Evolutionary conservation across 2,888 invertebrate species (phyloP), one percentile per base, ranked within the genome.

Genomic region (Hylaea fasciaria): DNA sequence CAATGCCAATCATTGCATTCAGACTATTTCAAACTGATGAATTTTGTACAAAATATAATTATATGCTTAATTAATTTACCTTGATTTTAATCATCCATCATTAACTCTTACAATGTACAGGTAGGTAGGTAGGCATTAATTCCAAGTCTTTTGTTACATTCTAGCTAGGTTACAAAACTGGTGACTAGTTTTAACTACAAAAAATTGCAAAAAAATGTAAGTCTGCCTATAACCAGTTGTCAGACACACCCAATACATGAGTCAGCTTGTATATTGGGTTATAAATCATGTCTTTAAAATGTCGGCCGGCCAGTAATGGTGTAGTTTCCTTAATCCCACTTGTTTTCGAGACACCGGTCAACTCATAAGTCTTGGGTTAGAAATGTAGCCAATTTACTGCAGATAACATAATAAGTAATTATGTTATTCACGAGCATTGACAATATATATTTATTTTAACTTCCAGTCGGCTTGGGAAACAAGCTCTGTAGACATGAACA

Each of bases 401-500:
- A 22, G 5, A 2, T 5, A 22, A 3, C 5, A 22, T 22, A 3
- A 22, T 22, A 3, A 22, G 22, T 22, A 22, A 5, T 22, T 3
- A 22, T 22, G 22, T 5, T n/a, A n/a, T n/a, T 3, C 22, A 22
- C 5, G 5, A 22, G 22, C 5, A 22, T 22, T 22, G 5, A 22
- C 22, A 22, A 22, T 22, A 3, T 22, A 3, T 22, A 22, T 22
- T 22, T 22, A 2, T 39, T 29, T 39, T 43, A 5, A 12, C 51
- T 89, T 89, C 12, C 86, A 92, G 91, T 91, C 91, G 62, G 89
- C 89, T 68, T 91, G 89, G 86, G 92, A 92, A 73, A 90, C 80
- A 66, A 91, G 91, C 79, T 91, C 91, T 60, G 90, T 93, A 74
- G 94, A 94, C 78, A 94, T 95, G 89, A 95, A 95, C 89, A 96